Conservation (phyloP, 2,888 invertebrate genomes). For the Sarcophaga rosellei region DNA sequence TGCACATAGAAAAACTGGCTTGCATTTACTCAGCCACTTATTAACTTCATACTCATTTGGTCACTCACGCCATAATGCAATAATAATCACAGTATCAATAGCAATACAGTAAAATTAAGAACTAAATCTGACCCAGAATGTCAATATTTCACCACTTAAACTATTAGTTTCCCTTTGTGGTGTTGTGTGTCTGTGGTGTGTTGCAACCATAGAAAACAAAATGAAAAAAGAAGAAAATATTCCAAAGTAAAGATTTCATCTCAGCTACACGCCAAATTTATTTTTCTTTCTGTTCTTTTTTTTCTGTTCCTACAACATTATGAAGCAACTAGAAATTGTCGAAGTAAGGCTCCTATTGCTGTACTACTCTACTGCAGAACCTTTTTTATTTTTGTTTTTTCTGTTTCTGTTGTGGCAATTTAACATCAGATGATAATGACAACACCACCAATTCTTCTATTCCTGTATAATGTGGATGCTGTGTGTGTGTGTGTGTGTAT, state of each 20-base stretch:
- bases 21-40: not conserved
- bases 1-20: not conserved
- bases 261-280: conserved; percentile 33
- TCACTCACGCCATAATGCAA: conserved; percentile 34
- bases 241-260: conserved; percentile 51
- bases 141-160: conserved; percentile 63
- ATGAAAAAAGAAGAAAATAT: not conserved
- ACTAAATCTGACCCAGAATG: conserved; percentile 58
- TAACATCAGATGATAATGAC: conserved; percentile 64
- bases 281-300: not conserved
- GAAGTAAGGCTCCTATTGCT: no score
- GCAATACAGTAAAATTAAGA: conserved; percentile 19
- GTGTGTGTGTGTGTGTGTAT: no score
- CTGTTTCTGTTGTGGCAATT: conserved; percentile 9
- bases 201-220: not conserved
- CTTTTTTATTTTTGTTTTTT: conserved; percentile 1
- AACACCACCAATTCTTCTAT: conserved; percentile 59
- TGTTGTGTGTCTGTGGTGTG: not conserved
- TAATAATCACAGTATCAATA: conserved; percentile 28
- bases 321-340: conserved; percentile 15
- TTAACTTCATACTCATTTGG: not conserved
- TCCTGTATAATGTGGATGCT: not conserved
- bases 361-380: not conserved
- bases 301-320: conserved; percentile 40
- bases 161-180: conserved; percentile 55